These are phyloP conservation scores for Trypoxylon attenuatum DNA, from an alignment of 2,888 invertebrate genomes.

Conservation along the genomic window DNA sequence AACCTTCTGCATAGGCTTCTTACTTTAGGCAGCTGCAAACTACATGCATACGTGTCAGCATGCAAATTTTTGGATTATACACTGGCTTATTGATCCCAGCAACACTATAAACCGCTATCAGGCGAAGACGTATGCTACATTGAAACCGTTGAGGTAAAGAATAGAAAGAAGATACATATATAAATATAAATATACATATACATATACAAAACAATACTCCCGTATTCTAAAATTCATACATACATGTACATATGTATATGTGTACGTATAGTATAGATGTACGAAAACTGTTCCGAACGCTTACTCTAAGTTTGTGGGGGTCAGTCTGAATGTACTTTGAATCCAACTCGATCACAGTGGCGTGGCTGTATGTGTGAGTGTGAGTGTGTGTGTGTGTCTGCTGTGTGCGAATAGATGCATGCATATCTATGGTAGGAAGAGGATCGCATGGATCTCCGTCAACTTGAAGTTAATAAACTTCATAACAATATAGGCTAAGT, in stretches of 20 bases:
- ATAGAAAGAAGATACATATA: constrained; percentile 25
- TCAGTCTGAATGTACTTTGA: too few relatives aligned
- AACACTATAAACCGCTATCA: constrained; percentile 14
- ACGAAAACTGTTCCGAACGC: too few relatives aligned
- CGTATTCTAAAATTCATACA: constrained; percentile 9
- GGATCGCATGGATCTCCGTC: constrained; percentile 26
- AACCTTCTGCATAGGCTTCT: too few relatives aligned
- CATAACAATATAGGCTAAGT: constrained; percentile 18
- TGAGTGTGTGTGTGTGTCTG: too few relatives aligned
- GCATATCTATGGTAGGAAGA: too few relatives aligned
- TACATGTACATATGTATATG: too few relatives aligned
- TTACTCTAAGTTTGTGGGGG: too few relatives aligned
- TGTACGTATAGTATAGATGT: too few relatives aligned
- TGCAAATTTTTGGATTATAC: constrained; percentile 34
- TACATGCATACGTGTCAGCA: constrained; percentile 54
- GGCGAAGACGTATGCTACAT: constrained; percentile 23
- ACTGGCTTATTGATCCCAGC: constrained; percentile 23
- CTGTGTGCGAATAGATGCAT: too few relatives aligned
- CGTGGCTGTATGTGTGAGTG: too few relatives aligned
- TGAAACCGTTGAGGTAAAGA: constrained; percentile 10
- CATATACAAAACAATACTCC: constrained; percentile 15
- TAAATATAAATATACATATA: constrained; percentile 24
- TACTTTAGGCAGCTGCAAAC: constrained; percentile 39
- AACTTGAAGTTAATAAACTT: constrained; percentile 24
- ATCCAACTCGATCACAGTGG: too few relatives aligned